A percentile compares a stretch with the other conserved stretches of the same genome.
Evolutionary conservation across 2,113 vertebrate species (phyloP).

Genomic region (Melospiza melodia): DNA sequence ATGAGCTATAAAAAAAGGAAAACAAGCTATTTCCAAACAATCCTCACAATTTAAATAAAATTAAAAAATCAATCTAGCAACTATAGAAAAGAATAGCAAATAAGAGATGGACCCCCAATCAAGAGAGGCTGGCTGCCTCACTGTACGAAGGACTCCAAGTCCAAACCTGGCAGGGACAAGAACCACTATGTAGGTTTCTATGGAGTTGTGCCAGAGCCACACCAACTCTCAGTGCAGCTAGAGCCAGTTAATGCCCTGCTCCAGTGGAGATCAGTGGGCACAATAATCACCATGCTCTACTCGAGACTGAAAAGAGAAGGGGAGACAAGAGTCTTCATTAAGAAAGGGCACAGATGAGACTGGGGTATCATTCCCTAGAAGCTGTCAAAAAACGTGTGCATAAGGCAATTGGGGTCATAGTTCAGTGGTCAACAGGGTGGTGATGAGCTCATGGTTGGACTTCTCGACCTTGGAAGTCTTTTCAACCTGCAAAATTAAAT

Average conservation of each 20-base stretch:
- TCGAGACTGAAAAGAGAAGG: not conserved
- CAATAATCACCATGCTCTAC: not conserved
- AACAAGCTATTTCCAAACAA: slow-evolving; percentile 42
- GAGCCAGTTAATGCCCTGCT: not conserved
- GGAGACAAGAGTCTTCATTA: not conserved
- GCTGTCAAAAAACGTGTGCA: not conserved
- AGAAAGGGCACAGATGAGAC: accelerated
- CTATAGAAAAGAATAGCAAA: not conserved
- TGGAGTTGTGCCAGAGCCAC: not conserved
- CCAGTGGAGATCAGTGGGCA: accelerated
- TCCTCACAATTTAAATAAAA: slow-evolving; percentile 53
- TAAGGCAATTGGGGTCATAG: not conserved
- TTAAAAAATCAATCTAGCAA: slow-evolving; percentile 53
- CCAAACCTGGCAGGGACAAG: not conserved
- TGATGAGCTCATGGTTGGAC: not conserved
- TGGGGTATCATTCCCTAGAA: not conserved
- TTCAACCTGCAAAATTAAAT: not conserved
- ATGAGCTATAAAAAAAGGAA: slow-evolving; percentile 51
- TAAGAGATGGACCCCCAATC: not conserved
- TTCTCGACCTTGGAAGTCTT: not conserved
- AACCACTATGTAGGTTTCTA: not conserved
- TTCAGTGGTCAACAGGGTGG: not conserved
- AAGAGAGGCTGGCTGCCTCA: not conserved
- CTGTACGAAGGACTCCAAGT: not conserved
- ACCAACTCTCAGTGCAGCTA: not conserved